Evolutionary conservation across 2,888 invertebrate genomes (phyloP).

Genomic region (Adineta ricciae): DNA sequence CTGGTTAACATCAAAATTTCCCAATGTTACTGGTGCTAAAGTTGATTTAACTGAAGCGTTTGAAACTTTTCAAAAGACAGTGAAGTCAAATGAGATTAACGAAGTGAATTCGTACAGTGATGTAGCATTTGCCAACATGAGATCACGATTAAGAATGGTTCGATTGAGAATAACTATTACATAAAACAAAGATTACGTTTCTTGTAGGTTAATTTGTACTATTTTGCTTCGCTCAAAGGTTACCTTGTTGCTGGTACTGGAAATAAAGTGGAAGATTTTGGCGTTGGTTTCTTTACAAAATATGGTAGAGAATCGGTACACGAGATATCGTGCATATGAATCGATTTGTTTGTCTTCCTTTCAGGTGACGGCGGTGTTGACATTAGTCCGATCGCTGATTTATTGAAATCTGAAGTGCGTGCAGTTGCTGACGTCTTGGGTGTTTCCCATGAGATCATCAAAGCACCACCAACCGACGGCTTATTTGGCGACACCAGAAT

Average conservation of each 20-base stretch:
- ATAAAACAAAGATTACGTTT: neutral
- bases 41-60: neutral
- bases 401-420: constrained; percentile 20
- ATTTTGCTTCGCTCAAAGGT: neutral
- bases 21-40: neutral
- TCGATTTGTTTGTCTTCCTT: neutral
- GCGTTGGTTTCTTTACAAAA: constrained; percentile 20
- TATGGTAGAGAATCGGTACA: neutral
- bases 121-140: neutral
- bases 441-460: neutral
- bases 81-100: neutral
- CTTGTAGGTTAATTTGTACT: neutral
- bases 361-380: constrained; percentile 2
- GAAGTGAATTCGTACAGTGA: neutral
- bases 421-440: neutral
- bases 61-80: neutral
- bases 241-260: constrained; percentile 14
- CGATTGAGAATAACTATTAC: no score
- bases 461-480: constrained; percentile 16
- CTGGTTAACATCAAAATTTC: neutral
- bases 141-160: constrained; percentile 16
- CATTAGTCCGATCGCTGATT: constrained; percentile 8
- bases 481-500: constrained; percentile 7
- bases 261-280: constrained; percentile 19
- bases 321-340: neutral